Conservation (phyloP, 1,140 invertebrate genomes). For the Colletes latitarsis region DNA sequence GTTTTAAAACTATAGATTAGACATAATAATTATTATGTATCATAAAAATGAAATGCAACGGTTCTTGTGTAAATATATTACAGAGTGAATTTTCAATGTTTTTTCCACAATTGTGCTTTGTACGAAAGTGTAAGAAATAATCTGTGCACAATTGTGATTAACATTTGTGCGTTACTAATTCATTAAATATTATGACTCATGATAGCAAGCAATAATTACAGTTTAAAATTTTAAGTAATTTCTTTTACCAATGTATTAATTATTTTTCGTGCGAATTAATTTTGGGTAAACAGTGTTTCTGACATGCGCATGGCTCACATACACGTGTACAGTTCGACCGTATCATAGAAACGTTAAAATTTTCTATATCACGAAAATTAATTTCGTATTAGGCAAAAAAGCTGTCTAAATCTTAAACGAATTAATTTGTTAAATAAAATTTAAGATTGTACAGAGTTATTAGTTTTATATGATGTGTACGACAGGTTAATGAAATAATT, state of each 20-base stretch:
- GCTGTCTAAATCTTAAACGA: neutral
- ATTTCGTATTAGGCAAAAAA: neutral
- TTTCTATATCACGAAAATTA: neutral
- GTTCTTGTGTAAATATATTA: neutral
- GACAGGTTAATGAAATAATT: constrained; percentile 4
- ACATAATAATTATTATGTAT: neutral
- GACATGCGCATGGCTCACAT: neutral
- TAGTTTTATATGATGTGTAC: neutral
- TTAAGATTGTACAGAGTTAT: neutral
- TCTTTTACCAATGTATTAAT: neutral
- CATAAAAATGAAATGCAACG: neutral
- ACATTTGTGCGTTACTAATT: neutral
- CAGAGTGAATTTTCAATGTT: neutral
- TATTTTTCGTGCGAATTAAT: constrained; percentile 1
- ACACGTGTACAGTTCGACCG: neutral
- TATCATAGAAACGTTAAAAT: neutral
- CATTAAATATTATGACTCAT: neutral
- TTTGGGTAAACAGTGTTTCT: neutral
- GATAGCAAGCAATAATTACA: neutral
- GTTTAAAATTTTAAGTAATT: neutral
- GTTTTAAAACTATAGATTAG: neutral
- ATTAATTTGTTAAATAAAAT: neutral
- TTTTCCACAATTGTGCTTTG: neutral
- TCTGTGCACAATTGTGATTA: neutral
- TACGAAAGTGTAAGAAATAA: neutral